Evolutionary conservation across 2,113 vertebrate species (phyloP).

Genomic region (Dipodomys merriami): DNA sequence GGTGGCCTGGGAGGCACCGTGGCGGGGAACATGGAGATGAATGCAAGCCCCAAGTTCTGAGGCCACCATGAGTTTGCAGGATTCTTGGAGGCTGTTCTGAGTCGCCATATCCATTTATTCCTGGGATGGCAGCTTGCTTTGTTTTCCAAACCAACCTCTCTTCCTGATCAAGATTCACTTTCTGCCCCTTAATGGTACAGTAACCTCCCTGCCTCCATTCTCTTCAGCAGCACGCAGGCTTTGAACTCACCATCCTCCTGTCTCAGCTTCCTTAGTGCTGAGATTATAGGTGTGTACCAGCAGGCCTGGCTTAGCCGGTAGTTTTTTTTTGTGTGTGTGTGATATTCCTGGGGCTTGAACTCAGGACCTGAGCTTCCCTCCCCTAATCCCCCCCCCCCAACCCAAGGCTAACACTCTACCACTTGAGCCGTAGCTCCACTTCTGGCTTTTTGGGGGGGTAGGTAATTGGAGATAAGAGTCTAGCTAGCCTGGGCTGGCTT

Average conservation of each 20-base stretch:
- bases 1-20: accelerated
- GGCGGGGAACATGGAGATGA: background rate
- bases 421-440: no score
- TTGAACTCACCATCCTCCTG: no score
- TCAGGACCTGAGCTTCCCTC: no score
- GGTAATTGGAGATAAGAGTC: no score
- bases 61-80: background rate
- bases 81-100: background rate
- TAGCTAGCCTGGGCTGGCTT: no score
- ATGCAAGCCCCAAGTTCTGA: background rate
- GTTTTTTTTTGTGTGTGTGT: background rate
- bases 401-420: no score
- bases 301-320: background rate
- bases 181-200: background rate
- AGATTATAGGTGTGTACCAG: no score
- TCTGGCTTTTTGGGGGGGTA: no score
- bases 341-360: no score
- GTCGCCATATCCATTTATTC: background rate
- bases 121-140: background rate
- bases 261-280: no score
- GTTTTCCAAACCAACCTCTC: background rate
- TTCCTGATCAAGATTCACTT: background rate
- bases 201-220: background rate
- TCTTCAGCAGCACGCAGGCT: background rate
- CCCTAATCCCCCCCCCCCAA: no score